Evolutionary conservation across 2,113 vertebrate genomes (phyloP), one percentile per base, ranked within the genome.

Genomic region (Struthio camelus): DNA sequence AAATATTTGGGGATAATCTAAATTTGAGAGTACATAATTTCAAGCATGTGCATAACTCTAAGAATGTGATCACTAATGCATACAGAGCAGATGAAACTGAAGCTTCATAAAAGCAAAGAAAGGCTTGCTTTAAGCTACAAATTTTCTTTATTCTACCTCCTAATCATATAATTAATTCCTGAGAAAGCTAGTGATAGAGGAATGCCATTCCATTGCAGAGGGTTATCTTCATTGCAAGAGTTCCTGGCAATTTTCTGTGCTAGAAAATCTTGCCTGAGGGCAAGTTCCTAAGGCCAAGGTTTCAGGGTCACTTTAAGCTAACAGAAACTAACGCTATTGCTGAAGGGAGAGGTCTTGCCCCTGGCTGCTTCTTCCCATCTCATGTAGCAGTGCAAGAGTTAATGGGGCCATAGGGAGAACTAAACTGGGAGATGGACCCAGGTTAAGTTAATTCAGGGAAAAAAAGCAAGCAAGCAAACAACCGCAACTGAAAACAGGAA

Each of bases 301-400:
- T 53, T 75, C 38, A 32, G 73, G 19, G 28, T 56, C 19, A 15
- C 22, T 86, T 90, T 36, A 71, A n/a, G 8, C 46, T 69, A 34
- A 48, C 2, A 0, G 58, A 44, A 46, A 6, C 36, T 53, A 38
- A 7, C 7, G 7, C 34, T 88, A 59, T 5, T 40, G 11, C 40
- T 85, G 79, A 42, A 82, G 56, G 36, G 64, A 70, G 32, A 69
- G n/a, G 20, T 64, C 25, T 64, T 27, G 10, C 36, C 23, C 67
- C 61, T 16, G 19, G 50, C 64, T 76, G 34, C 23, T 71, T 59
- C 5, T 44, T 76, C 38, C 67, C 28, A 24, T 51, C 70, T 32
- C 0, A 0, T 46, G 46, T 46, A 54, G 70, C 36, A 69, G 38
- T 67, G 59, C 18, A 3, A 24, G 34, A 53, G 22, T 72, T 67